phyloP scores from a whole-genome alignment of 2,888 invertebrate species.

The Hofmannophila pseudospretella region DNA sequence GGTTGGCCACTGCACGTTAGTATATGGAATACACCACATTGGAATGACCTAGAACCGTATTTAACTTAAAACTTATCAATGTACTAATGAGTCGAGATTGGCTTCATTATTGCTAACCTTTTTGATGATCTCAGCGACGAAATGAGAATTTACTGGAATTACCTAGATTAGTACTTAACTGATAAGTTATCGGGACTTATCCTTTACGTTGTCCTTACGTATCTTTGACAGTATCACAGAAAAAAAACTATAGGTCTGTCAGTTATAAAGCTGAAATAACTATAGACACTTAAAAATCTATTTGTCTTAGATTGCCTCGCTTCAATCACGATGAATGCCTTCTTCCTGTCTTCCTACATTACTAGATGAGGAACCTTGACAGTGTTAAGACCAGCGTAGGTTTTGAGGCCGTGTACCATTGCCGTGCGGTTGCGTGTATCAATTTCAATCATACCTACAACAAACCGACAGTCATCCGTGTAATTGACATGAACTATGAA shows the following conservation, averaged over 20 bases:
- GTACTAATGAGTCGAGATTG: too few relatives aligned
- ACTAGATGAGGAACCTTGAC: slow-evolving; percentile 36
- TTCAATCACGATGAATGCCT: slow-evolving; percentile 18
- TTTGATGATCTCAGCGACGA: neutral
- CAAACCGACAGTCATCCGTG: slow-evolving; percentile 23
- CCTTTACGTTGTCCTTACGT: neutral
- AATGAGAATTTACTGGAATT: slow-evolving; percentile 25
- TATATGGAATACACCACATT: too few relatives aligned
- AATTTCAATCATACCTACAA: neutral
- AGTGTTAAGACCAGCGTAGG: slow-evolving; percentile 50
- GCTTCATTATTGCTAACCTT: too few relatives aligned
- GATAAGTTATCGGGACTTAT: slow-evolving; percentile 27
- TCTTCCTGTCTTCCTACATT: slow-evolving; percentile 18
- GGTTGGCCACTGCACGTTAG: too few relatives aligned
- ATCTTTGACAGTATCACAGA: slow-evolving; percentile 1
- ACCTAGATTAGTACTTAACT: too few relatives aligned
- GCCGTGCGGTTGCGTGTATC: slow-evolving; percentile 35
- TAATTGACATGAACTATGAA: slow-evolving; percentile 34
- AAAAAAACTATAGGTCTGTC: too few relatives aligned
- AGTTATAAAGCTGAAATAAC: too few relatives aligned
- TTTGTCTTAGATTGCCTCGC: neutral
- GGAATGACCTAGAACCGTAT: too few relatives aligned
- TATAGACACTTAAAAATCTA: too few relatives aligned
- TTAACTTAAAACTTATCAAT: too few relatives aligned
- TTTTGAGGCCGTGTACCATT: slow-evolving; percentile 42